Evolutionary conservation across 2,888 invertebrate species (phyloP), one percentile per base, ranked within the genome.

Genomic region (Drosophila peninsularis): DNA sequence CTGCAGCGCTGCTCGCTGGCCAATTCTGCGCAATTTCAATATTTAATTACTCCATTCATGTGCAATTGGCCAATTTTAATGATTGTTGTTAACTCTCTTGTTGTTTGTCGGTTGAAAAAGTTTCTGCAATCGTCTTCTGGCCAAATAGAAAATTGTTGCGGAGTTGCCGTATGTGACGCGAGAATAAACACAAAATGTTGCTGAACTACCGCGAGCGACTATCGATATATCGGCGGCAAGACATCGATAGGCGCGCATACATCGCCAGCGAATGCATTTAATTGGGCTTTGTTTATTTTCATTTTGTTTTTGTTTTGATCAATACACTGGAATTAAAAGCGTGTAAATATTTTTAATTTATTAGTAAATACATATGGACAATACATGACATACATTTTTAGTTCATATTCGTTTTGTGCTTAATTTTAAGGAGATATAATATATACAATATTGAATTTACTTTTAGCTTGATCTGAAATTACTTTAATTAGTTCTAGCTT

Each of bases 171-270:
- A 83, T 72, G 62, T 78, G 75, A 75, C 62, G 79, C 70, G 75
- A 76, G 70, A 79, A 79, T 75, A 78, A 79, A 79, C 79, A 76
- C 75, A 76, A 75, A 76, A 78, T 75, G 75, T 78, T 78, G 75
- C 79, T 78, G 75, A 75, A 58, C 78, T 63, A 42, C 39, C 44
- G 41, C 42, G 19, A 19, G 1, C 14, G n/a, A 11, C 21, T 63
- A 74, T 74, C 75, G 79, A 78, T 74, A 49, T 69, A 78, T 76
- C 57, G 68, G 24, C 24, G 21, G 41, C 19, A 24, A 24, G 14
- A 13, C 44, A 74, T 75, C 73, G 75, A 67, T 78, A 41, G 0
- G 24, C 14, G 24, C 14, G 14, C 39, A 45, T 52, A 7, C 30
- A 50, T 71, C 45, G 41, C 3, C 1, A 30, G 7, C 1, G 27